phyloP scores from a whole-genome alignment of 92 coral and sea anemone species.

The Palythoa caribaeorum region DNA sequence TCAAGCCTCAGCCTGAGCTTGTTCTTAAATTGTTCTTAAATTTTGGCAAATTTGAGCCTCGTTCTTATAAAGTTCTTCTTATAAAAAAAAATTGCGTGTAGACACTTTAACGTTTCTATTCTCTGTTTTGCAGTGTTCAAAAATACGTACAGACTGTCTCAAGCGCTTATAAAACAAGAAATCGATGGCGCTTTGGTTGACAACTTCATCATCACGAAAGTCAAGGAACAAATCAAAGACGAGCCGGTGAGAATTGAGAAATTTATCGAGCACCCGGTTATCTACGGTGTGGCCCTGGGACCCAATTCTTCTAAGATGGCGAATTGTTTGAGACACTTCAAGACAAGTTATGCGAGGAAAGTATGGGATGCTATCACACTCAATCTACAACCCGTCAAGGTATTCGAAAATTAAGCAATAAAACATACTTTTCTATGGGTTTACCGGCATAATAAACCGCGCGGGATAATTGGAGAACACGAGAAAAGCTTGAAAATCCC shows the following conservation, averaged over 20 bases:
- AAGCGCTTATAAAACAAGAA: conserved; percentile 15
- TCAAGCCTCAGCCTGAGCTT: too few relatives aligned
- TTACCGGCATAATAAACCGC: too few relatives aligned
- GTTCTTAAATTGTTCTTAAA: too few relatives aligned
- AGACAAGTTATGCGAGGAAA: conserved; percentile 44
- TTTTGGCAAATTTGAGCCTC: too few relatives aligned
- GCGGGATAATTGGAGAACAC: too few relatives aligned
- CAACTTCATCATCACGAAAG: conserved; percentile 40
- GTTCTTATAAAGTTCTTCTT: too few relatives aligned
- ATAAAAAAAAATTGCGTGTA: too few relatives aligned
- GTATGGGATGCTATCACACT: conserved; percentile 22
- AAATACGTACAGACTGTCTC: conserved; percentile 2
- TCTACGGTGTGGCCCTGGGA: conserved; percentile 52
- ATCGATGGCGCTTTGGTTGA: conserved; percentile 57
- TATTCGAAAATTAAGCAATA: background rate
- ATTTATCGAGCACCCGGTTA: conserved; percentile 63
- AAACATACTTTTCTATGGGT: too few relatives aligned
- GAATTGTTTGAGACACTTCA: conserved; percentile 46
- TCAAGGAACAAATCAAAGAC: conserved; percentile 36
- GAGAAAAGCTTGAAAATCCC: too few relatives aligned
- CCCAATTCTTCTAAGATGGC: conserved; percentile 41
- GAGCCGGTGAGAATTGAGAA: conserved; percentile 42
- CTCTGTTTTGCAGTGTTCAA: conserved; percentile 16
- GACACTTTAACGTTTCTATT: background rate
- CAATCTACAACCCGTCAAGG: conserved; percentile 46